Evolutionary conservation across 2,113 vertebrate genomes (phyloP).

Genomic region (Serinus canaria): DNA sequence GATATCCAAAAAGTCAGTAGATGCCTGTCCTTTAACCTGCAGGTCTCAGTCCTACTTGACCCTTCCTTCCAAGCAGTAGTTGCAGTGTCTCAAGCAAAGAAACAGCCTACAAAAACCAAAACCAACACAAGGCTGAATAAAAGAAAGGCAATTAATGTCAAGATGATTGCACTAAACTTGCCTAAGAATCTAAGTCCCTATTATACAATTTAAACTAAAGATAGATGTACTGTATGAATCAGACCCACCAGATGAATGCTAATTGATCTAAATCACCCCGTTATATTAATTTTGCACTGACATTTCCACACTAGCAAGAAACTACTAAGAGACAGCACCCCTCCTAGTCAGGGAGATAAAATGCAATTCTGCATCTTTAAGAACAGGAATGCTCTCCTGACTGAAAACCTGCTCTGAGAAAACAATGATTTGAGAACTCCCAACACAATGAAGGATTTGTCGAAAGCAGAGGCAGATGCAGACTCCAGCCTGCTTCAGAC

Average conservation of each 20-base stretch:
- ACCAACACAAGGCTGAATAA: background rate
- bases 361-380: background rate
- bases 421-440: background rate
- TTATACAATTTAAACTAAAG: slow-evolving; percentile 35
- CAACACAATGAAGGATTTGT: background rate
- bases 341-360: background rate
- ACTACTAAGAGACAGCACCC: background rate
- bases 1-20: background rate
- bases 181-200: slow-evolving; percentile 4
- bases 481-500: background rate
- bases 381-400: background rate
- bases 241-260: slow-evolving; percentile 26
- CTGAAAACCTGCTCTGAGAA: background rate
- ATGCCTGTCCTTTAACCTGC: background rate
- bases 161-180: slow-evolving; percentile 36
- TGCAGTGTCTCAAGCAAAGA: background rate
- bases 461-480: background rate
- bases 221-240: slow-evolving; percentile 44
- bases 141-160: slow-evolving; percentile 57
- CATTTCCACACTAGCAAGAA: background rate
- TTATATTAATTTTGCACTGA: background rate
- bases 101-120: background rate
- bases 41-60: background rate
- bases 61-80: background rate
- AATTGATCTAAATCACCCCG: slow-evolving; percentile 28